Evolutionary conservation across 2,797 vertebrate species (phyloP).

Genomic region (Glossophaga mutica): DNA sequence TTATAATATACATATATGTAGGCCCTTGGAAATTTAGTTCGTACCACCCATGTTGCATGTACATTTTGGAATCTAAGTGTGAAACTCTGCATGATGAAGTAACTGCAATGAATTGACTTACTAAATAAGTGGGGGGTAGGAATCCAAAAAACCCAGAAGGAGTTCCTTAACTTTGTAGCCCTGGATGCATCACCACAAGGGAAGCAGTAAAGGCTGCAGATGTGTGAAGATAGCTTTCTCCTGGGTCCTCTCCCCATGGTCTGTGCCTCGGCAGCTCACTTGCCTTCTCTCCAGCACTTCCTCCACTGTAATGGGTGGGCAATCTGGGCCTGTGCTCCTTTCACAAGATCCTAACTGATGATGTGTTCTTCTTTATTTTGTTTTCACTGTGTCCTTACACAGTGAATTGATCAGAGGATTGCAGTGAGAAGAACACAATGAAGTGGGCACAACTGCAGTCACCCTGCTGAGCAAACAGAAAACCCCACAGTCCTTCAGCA

Average conservation of each 20-base stretch:
- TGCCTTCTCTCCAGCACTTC: accelerated
- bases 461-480: not conserved
- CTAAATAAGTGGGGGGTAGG: not conserved
- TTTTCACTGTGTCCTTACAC: not conserved
- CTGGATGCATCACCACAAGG: too few relatives aligned
- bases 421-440: not conserved
- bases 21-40: not conserved
- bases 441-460: accelerated
- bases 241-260: accelerated
- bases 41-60: too few relatives aligned
- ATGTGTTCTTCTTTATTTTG: not conserved
- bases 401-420: not conserved
- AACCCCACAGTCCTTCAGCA: too few relatives aligned
- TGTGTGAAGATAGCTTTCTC: accelerated
- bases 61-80: not conserved
- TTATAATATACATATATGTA: not conserved
- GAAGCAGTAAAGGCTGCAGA: not conserved
- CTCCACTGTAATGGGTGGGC: not conserved
- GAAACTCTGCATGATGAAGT: not conserved
- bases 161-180: not conserved
- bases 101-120: too few relatives aligned
- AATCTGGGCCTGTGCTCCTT: not conserved
- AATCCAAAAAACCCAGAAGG: not conserved
- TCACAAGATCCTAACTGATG: not conserved
- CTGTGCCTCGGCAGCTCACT: not conserved